A percentile compares a stretch with the other conserved stretches of the same genome.
Evolutionary conservation across 2,797 vertebrate species (phyloP).

Genomic region (Phyllotis vaccarum): DNA sequence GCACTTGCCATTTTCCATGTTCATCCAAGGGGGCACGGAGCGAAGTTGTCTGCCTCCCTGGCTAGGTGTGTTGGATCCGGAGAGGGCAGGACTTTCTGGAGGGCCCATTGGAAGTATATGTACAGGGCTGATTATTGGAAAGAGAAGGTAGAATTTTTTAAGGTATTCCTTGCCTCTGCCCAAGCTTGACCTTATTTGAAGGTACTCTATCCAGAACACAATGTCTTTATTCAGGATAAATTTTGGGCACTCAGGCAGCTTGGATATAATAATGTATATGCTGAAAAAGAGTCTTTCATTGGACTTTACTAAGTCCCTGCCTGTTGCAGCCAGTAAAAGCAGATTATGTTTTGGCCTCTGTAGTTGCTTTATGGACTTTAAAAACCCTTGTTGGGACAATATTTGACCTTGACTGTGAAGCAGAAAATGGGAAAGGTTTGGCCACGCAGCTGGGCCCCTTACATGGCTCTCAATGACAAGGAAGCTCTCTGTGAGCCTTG

Average conservation of each 20-base stretch:
- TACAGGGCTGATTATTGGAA: not conserved
- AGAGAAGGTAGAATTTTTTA: not conserved
- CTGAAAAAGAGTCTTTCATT: slow-evolving; percentile 46
- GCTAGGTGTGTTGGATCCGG: not conserved
- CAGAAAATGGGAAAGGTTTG: not conserved
- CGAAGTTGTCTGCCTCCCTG: not conserved
- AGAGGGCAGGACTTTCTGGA: not conserved
- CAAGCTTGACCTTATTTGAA: slow-evolving; percentile 59
- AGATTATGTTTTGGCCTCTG: slow-evolving; percentile 26
- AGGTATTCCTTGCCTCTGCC: not conserved
- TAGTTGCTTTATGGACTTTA: slow-evolving; percentile 18
- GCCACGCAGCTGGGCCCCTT: not conserved
- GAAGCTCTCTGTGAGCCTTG: not conserved
- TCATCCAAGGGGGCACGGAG: not conserved
- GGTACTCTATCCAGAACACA: slow-evolving; percentile 26
- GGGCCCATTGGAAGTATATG: not conserved
- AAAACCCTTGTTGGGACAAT: not conserved
- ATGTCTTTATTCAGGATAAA: slow-evolving; percentile 54
- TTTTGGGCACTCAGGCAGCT: slow-evolving; percentile 2
- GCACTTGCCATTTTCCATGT: rapidly evolving
- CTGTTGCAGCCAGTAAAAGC: not conserved
- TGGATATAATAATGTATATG: slow-evolving; percentile 9
- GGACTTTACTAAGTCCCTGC: slow-evolving; percentile 54
- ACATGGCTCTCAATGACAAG: not conserved
- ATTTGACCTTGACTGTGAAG: slow-evolving; percentile 11